Evolutionary conservation across 2,797 vertebrate genomes (phyloP).

Genomic region (Saxicola maurus): DNA sequence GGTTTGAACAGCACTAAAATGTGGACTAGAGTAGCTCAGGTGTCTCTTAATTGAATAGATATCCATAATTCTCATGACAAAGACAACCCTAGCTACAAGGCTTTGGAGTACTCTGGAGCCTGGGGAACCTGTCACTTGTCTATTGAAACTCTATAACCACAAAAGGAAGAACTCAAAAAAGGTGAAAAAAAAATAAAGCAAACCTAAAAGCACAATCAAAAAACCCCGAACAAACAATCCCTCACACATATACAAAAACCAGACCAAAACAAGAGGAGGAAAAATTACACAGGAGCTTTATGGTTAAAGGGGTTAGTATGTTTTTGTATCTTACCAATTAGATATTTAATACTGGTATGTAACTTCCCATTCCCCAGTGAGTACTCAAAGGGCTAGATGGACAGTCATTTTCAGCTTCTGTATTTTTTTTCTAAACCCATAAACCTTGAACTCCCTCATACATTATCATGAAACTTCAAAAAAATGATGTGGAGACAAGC

Average conservation of each 20-base stretch:
- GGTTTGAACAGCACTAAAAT: background rate
- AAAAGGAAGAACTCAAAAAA: background rate
- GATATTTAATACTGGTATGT: background rate
- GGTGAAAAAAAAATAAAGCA: background rate
- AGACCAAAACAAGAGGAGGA: background rate
- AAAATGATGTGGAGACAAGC: background rate
- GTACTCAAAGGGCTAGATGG: background rate
- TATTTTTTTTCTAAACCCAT: background rate
- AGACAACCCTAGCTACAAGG: background rate
- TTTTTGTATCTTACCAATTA: background rate
- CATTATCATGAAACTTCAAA: background rate
- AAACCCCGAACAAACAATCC: rapidly evolving
- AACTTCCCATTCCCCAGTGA: background rate
- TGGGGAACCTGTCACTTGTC: background rate
- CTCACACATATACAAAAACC: rapidly evolving
- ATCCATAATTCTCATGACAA: background rate
- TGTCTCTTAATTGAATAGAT: background rate
- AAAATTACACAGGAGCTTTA: background rate
- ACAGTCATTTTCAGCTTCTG: background rate
- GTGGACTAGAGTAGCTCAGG: background rate
- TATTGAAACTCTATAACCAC: background rate
- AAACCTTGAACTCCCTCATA: background rate
- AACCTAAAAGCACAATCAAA: background rate
- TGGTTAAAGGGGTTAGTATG: rapidly evolving
- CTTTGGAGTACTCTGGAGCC: background rate